Conservation (phyloP, 2,797 vertebrate genomes). For the Glossophaga mutica region DNA sequence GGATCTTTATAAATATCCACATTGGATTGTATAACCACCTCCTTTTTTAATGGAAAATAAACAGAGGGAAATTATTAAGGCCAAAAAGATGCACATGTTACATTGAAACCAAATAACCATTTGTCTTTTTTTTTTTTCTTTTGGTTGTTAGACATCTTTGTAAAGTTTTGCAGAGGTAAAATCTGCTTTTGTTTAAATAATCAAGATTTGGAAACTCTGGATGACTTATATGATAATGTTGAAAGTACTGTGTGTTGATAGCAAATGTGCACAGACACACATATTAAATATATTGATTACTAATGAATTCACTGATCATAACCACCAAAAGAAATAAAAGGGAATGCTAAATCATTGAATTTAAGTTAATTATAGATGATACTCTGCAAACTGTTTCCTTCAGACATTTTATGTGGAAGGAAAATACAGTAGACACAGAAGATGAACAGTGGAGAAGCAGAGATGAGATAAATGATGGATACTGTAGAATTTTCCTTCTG, state of each 20-base stretch:
- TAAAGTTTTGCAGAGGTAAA: conserved; percentile 69
- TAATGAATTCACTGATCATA: conserved; percentile 53
- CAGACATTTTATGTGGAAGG: neutral
- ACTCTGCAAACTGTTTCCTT: neutral
- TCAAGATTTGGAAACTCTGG: conserved; percentile 62
- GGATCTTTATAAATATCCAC: conserved; percentile 44
- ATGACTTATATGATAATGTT: conserved; percentile 43
- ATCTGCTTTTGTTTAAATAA: conserved; percentile 74
- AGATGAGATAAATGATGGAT: neutral
- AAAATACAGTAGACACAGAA: neutral
- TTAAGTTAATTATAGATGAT: conserved; percentile 30
- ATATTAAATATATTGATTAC: conserved; percentile 54
- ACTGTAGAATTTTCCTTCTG: neutral
- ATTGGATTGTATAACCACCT: neutral
- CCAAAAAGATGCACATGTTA: conserved; percentile 47
- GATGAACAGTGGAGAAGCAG: neutral
- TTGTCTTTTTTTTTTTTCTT: conserved; percentile 19
- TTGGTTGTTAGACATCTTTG: conserved; percentile 48
- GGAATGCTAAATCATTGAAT: neutral
- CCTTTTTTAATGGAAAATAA: conserved; percentile 53
- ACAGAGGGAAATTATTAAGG: conserved; percentile 69
- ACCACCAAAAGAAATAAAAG: conserved; percentile 37
- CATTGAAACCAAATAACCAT: conserved; percentile 73
- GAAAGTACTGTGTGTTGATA: neutral
- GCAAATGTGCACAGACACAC: neutral